Evolutionary conservation across 2,113 vertebrate genomes (phyloP), one percentile per base, ranked within the genome.

Genomic region (Sapajus apella): DNA sequence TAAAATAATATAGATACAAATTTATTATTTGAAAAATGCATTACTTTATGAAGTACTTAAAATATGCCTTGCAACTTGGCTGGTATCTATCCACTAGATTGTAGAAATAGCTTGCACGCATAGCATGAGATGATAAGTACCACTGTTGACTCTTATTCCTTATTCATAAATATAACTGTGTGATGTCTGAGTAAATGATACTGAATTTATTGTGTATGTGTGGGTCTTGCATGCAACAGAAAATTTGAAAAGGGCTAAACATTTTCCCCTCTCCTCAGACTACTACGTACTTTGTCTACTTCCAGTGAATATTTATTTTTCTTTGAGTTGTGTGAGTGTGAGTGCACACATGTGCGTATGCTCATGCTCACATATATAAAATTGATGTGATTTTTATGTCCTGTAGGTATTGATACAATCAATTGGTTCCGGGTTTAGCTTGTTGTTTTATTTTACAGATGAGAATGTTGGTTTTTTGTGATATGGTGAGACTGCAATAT

Each of bases 401-500:
- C 68, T 98, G 94, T 86, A 98, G 95, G 92, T 98, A 94, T 97
- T 96, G 96, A 93, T 97, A 98, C 97, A 97, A 96, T 73, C 6
- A 91, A 82, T 95, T 94, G 96, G 96, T 98, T 98, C 95, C 98
- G 97, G 96, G 80, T 97, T 97, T 97, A 97, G 96, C 90, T 95
- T 98, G 98, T 97, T 97, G 96, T 98, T 95, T 97, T 97, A 98
- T 97, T 98, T 98, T 98, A 97, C 83, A 97, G 97, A 97, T 97
- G 95, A 96, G 98, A 96, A 95, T 72, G 50, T 94, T 72, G 75
- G 94, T 98, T 98, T 98, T 97, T 97, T 97, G 94, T 97, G 97
- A 97, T 98, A 86, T 47, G 96, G 50, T 98, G 94, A 96, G 97
- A 93, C 92, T 98, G 83, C 95, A 96, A 76, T 98, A 95, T 87